Base-by-base conservation (phyloP, 2,888 invertebrate species). In the Halictus ligatus region DNA sequence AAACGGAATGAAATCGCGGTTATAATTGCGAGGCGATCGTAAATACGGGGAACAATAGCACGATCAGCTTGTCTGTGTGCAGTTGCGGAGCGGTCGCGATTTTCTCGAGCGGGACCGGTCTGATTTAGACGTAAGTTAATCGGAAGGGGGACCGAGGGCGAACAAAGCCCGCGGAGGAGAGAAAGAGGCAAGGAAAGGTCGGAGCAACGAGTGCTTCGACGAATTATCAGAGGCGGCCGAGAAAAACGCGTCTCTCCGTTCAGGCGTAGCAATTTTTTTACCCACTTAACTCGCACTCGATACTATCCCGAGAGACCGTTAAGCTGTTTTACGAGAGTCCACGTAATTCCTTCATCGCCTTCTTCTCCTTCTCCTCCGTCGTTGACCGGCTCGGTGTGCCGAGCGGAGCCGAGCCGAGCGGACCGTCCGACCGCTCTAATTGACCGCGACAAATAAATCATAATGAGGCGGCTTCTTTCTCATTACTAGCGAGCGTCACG, bases 361-460 rank as follows among this genome's bases (percentile, higher is more conserved):
- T 85, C 75, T 73, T 84, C 84, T 69, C 21, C 69, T 69, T 40
- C 64, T 64, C 29, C 18, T 21, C 60, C 83, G 21, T 73, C 67
- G 80, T 25, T 15, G 46, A 75, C 50, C 71, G 25, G 73, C 74
- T 69, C 48, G 43, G n/a, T 71, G n/a, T n/a, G 29, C 50, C 78
- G 69, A n/a, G 35, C 50, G 50, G 50, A 29, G 29, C 58, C 80
- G 50, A 40, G 29, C 50, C n/a, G 54, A n/a, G 73, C 35, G 69
- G 73, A 60, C 84, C 84, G 76, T 12, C 69, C 35, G 75, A 75
- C 82, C 83, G 90, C 82, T 91, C 84, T 90, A 90, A 90, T 90
- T 91, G 91, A 89, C 90, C 90, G 90, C 90, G 91, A 90, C 90
- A 91, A 91, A 90, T 90, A 90, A 90, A 90, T 91, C 91, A 91